Conservation (phyloP, 2,113 vertebrate species). For the Nansenia antarctica region DNA sequence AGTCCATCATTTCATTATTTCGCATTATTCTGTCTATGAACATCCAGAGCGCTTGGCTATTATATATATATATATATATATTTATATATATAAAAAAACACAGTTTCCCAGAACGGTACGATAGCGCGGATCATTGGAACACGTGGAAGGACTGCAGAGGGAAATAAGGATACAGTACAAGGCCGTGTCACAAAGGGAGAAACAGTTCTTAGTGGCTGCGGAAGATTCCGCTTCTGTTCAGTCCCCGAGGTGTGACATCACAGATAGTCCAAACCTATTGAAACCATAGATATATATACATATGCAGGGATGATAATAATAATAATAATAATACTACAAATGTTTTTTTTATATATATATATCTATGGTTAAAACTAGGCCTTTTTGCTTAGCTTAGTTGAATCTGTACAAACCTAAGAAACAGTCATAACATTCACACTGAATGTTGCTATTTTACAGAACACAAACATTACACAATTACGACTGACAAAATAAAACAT, state of each 20-base stretch:
- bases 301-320: too few relatives aligned
- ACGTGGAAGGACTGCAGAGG: too few relatives aligned
- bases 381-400: conserved; percentile 67
- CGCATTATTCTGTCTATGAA: too few relatives aligned
- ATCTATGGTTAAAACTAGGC: conserved; percentile 76
- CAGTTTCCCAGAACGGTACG: too few relatives aligned
- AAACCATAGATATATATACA: conserved; percentile 65
- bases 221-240: conserved; percentile 48
- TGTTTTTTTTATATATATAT: conserved; percentile 57
- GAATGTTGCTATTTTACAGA: conserved; percentile 23
- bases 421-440: conserved; percentile 46
- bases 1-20: too few relatives aligned
- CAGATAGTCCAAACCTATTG: conserved; percentile 67
- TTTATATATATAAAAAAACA: too few relatives aligned
- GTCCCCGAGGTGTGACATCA: conserved; percentile 64
- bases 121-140: too few relatives aligned
- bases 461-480: conserved; percentile 45
- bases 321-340: conserved; percentile 41
- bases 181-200: conserved; percentile 45
- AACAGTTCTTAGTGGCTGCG: conserved; percentile 45
- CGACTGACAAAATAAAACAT: conserved; percentile 20
- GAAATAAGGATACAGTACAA: conserved; percentile 39
- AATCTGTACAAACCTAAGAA: conserved; percentile 59
- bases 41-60: too few relatives aligned
- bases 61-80: too few relatives aligned